These are phyloP conservation scores for Nycticryphes semicollaris DNA, from an alignment of 2,113 vertebrate species.

Conservation along the genomic window DNA sequence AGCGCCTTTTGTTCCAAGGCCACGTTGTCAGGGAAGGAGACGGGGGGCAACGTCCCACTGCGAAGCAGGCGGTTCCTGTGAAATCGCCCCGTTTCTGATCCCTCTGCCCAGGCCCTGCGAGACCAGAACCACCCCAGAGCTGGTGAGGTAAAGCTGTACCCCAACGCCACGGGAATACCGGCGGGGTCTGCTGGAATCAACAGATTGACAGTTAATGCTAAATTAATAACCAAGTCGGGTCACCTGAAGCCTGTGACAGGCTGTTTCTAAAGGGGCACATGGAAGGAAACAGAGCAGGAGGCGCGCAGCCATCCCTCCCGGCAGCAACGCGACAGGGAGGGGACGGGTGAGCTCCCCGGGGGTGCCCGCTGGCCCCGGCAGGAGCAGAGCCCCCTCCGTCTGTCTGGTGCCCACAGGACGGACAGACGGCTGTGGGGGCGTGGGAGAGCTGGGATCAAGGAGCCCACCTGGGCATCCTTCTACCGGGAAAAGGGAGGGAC, in stretches of 20 bases:
- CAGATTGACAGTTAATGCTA: neutral
- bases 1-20: neutral
- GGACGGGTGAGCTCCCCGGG: neutral
- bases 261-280: neutral
- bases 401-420: neutral
- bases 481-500: accelerated
- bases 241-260: neutral
- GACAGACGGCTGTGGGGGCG: neutral
- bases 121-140: too few relatives aligned
- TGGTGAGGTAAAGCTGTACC: too few relatives aligned
- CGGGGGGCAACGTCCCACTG: neutral
- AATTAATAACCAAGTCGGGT: neutral
- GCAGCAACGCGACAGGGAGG: neutral
- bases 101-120: neutral
- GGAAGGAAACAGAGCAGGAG: neutral
- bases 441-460: neutral
- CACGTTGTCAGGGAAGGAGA: neutral
- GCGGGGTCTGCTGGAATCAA: neutral
- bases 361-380: neutral
- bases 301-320: neutral
- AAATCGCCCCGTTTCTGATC: neutral
- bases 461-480: neutral
- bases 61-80: neutral
- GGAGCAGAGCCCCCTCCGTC: neutral
- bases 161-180: neutral